Evolutionary conservation across 2,113 vertebrate species (phyloP).

Genomic region (Thunnus maccoyii): DNA sequence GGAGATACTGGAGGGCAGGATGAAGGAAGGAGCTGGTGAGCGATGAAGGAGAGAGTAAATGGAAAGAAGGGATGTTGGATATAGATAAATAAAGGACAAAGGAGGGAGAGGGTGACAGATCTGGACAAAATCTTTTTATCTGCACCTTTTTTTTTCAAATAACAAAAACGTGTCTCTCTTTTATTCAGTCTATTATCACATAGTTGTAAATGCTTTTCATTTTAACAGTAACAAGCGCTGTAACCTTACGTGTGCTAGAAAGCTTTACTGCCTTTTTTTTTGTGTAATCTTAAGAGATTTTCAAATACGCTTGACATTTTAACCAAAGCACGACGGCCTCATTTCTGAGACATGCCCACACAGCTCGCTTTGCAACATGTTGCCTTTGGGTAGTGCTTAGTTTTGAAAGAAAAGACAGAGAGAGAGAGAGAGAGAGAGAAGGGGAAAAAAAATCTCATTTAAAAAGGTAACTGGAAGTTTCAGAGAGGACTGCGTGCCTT

Average conservation of each 20-base stretch:
- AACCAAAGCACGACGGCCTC: conserved; percentile 17
- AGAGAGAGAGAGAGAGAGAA: no score
- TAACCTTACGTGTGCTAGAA: not conserved
- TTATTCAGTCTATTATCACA: not conserved
- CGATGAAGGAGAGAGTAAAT: not conserved
- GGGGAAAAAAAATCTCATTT: not conserved
- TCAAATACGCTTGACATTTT: conserved; percentile 45
- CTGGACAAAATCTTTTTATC: not conserved
- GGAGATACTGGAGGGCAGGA: not conserved
- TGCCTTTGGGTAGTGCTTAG: conserved; percentile 41
- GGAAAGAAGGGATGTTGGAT: conserved; percentile 2
- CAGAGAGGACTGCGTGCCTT: conserved; percentile 10
- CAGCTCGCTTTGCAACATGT: conserved; percentile 40
- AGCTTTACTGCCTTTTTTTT: conserved; percentile 3
- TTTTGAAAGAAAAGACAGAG: not conserved
- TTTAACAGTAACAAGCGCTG: not conserved
- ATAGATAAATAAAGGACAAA: not conserved
- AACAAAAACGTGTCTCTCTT: not conserved
- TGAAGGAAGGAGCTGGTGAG: conserved; percentile 18
- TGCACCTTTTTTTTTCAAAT: not conserved
- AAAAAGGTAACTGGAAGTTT: conserved; percentile 15
- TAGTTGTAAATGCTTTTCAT: not conserved
- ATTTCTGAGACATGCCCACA: conserved; percentile 50
- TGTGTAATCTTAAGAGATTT: not conserved
- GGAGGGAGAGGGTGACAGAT: not conserved